Conservation (phyloP, 1,140 invertebrate genomes). For the Dendrolimus punctatus region DNA sequence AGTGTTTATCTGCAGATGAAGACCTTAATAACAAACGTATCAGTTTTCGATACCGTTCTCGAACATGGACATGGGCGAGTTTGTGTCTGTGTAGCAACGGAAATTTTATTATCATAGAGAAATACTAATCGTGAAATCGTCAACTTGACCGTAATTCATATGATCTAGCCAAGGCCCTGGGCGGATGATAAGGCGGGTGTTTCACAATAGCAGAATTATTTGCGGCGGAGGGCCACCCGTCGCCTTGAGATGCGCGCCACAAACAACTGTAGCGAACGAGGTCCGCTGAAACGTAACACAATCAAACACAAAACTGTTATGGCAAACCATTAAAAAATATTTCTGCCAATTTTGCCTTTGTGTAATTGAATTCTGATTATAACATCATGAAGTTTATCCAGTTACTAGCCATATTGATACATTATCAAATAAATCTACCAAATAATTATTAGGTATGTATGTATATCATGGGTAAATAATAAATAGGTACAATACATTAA, state of each 20-base stretch:
- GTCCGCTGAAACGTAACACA: conserved; percentile 52
- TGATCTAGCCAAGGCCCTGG: conserved; percentile 57
- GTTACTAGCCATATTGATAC: too few species aligned
- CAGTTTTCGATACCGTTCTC: not conserved
- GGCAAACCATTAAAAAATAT: not conserved
- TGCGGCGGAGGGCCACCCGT: conserved; percentile 53
- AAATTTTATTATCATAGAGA: conserved; percentile 48
- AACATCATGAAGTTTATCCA: too few species aligned
- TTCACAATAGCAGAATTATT: conserved; percentile 71
- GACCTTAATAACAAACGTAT: not conserved
- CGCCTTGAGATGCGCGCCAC: conserved; percentile 63
- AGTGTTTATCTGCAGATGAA: not conserved
- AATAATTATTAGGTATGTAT: too few species aligned
- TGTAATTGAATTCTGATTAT: too few species aligned
- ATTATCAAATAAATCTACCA: too few species aligned
- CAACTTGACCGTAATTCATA: conserved; percentile 70
- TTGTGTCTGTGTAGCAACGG: conserved; percentile 12
- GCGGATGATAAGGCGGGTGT: conserved; percentile 56
- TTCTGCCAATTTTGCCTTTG: too few species aligned
- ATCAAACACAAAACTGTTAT: conserved; percentile 28
- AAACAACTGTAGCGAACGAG: conserved; percentile 51
- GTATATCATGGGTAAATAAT: too few species aligned
- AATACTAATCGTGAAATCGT: conserved; percentile 60
- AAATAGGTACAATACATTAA: too few species aligned
- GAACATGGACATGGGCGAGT: not conserved